Base-by-base conservation (phyloP, 2,888 invertebrate species). In the Drepanosiphum platanoidis region DNA sequence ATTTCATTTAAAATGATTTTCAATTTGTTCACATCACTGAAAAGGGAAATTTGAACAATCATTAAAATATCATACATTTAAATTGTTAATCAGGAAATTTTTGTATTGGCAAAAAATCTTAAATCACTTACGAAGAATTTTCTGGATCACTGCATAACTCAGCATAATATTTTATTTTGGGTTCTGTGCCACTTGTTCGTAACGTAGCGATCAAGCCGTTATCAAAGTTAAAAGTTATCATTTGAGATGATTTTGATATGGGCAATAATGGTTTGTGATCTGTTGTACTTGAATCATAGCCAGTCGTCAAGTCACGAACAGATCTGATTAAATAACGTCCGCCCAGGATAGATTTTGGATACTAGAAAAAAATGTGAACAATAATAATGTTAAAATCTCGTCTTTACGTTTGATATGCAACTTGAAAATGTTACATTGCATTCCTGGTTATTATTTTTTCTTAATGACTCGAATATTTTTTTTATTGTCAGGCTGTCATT, bases 141-240 rank as follows among this genome's bases (percentile, higher is more conserved):
- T 86, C 42, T 22, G 94, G 93, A 71, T 92, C 89, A 86, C 94
- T 94, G 87, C 95, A 94, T 86, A 97, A 91, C 90, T 98, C 99
- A 0, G 96, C 95, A 91, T 99, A 99, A 90, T 98, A 99, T 91
- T 99, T 99, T 88, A 99, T 93, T 90, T 99, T 99, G 68, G 99
- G 99, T 90, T 99, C 99, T 0, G 99, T 99, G 72, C 99, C 99
- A 90, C 98, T 98, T 1, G 98, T 97, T 87, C 99, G 92, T 52
- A 99, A 90, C 0, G 97, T 98, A 1, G 95, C 93, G 13, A 94
- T 93, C 87, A 96, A 92, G 0, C 97, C 97, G 90, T 95, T 96
- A 81, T 92, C 91, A 90, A 99, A 97, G 13, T 93, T 93, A 90
- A 99, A 97, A 15, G 97, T 97, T 81, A 99, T 94, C 99, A 99